Base-by-base conservation (phyloP, 1,140 invertebrate species). In the Philopotamus ludificatus region DNA sequence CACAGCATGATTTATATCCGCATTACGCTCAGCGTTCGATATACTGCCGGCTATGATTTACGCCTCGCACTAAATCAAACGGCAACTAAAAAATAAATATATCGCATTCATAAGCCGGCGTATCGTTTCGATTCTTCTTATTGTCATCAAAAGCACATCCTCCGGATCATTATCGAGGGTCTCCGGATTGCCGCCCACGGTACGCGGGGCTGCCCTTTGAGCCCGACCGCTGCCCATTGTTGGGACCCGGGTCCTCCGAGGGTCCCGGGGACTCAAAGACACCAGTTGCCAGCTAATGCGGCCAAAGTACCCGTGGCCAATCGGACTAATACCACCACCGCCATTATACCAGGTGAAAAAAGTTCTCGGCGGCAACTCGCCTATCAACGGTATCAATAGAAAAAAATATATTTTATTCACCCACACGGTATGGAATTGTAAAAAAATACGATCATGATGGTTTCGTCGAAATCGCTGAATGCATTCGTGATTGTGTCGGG, bases 241-340 rank as follows among this genome's bases (percentile, higher is more conserved):
- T 62, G 42, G 45, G 58, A 55, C n/a, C 57, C n/a, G 47, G 47
- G 21, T 58, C 21, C 50, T 50, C 18, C 25, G 41, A 49, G 60
- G 49, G 47, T 41, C 42, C 18, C 25, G 41, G 57, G 60, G 49
- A 49, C 49, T n/a, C 23, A 49, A 57, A 39, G 39, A 60, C 55
- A 58, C 42, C 4, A 34, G 55, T 22, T 61, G 49, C 23, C 50
- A 44, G 18, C 61, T 64, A 68, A 68, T 65, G 42, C 62, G 42
- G 18, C 26, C 63, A 68, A 65, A 68, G 67, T 68, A 64, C 41
- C 60, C 50, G 63, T 41, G 55, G 62, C 67, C 42, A 68, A 68
- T 68, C 23, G 42, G 20, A 47, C 50, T 68, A 55, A 64, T 68
- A 64, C 50, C 22, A 41, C 34, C n/a, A 10, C 34, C 21, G 25